phyloP scores from a whole-genome alignment of 2,888 invertebrate species.

The Leucophenga montana region DNA sequence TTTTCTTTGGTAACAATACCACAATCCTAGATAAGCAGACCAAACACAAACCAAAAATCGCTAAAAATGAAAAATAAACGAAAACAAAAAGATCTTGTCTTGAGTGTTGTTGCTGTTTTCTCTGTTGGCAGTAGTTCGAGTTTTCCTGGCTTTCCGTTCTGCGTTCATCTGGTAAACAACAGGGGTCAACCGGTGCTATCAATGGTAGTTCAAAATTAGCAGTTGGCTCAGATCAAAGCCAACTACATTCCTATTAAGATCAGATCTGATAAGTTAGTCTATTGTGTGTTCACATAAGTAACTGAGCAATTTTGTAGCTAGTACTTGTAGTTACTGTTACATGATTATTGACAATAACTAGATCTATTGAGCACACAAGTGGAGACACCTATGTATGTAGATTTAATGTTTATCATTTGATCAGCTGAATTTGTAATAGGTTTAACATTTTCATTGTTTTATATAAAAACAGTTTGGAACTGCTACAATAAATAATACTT shows the following conservation, averaged over 20 bases:
- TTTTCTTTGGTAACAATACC: conserved; percentile 55
- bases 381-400: too few species aligned
- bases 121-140: neutral
- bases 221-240: too few species aligned
- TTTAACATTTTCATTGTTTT: too few species aligned
- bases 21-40: conserved; percentile 61
- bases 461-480: too few species aligned
- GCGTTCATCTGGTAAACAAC: neutral
- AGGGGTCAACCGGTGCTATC: neutral
- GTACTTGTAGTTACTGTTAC: too few species aligned
- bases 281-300: neutral
- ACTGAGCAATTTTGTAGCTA: conserved; percentile 7
- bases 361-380: too few species aligned
- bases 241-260: conserved; percentile 12
- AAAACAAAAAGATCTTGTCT: conserved; percentile 13
- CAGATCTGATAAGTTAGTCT: too few species aligned
- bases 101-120: neutral
- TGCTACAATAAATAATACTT: too few species aligned
- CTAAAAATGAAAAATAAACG: too few species aligned
- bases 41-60: conserved; percentile 44
- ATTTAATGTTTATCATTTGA: too few species aligned
- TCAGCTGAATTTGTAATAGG: too few species aligned
- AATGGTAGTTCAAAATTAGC: neutral
- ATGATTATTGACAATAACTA: too few species aligned
- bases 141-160: neutral